phyloP scores from a whole-genome alignment of 2,888 invertebrate species.

The Melinaea marsaeus region DNA sequence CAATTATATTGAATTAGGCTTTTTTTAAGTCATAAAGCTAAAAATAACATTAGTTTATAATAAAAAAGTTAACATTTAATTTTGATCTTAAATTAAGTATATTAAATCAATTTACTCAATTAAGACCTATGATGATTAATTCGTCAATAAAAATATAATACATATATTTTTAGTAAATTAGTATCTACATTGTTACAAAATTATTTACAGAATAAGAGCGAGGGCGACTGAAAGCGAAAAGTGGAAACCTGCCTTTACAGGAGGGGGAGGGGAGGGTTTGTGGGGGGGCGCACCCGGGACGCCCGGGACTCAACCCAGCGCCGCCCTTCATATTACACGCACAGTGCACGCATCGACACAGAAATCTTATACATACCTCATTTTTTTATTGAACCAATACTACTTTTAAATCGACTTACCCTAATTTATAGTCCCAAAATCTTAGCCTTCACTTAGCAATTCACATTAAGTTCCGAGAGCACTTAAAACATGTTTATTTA shows the following conservation, averaged over 20 bases:
- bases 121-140: too few species aligned
- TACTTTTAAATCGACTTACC: conserved; percentile 31
- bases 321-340: conserved; percentile 59
- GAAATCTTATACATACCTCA: conserved; percentile 2
- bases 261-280: conserved; percentile 36
- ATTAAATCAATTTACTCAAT: too few species aligned
- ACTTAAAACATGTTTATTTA: conserved; percentile 49
- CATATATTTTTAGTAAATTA: neutral
- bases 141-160: neutral
- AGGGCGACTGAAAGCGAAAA: conserved; percentile 46
- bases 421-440: conserved; percentile 25
- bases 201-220: neutral
- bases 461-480: conserved; percentile 21
- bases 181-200: neutral
- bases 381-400: conserved; percentile 22
- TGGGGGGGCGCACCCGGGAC: conserved; percentile 35
- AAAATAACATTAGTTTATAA: neutral
- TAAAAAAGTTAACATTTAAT: neutral
- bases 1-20: too few species aligned
- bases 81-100: too few species aligned
- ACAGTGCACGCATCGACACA: conserved; percentile 42
- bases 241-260: conserved; percentile 36
- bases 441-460: conserved; percentile 17
- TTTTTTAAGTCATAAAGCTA: too few species aligned
- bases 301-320: conserved; percentile 40